Percentiles rank a stretch among this genome's conserved stretches.
Evolutionary conservation across 2,888 invertebrate genomes (phyloP).

Genomic region (Amblyteles armatorius): DNA sequence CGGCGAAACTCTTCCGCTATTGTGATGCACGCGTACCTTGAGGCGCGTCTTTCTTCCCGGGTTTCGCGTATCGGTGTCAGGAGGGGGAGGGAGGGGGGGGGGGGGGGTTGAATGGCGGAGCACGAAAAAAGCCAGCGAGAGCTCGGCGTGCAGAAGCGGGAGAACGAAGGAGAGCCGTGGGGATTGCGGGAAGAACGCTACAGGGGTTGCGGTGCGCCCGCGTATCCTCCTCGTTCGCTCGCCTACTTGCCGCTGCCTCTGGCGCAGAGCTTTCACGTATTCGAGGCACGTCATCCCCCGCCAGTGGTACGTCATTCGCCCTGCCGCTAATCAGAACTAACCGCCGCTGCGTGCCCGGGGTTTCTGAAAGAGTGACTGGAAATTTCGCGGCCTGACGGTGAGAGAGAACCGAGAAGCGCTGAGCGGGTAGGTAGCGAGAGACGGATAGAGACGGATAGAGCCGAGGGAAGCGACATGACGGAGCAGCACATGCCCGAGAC

Average conservation of each 20-base stretch:
- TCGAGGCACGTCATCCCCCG: constrained; percentile 82
- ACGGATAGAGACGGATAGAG: constrained; percentile 38
- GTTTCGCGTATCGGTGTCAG: constrained; percentile 32
- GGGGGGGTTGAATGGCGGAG: background rate
- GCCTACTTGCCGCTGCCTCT: constrained; percentile 39
- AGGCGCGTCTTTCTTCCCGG: constrained; percentile 27
- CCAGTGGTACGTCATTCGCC: constrained; percentile 84
- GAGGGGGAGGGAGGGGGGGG: constrained; percentile 2
- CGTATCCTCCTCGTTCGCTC: constrained; percentile 56
- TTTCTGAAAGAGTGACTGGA: constrained; percentile 75
- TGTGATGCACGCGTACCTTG: constrained; percentile 35
- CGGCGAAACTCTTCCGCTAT: constrained; percentile 16
- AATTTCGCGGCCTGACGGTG: constrained; percentile 67
- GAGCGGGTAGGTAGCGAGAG: constrained; percentile 15
- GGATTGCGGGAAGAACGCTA: constrained; percentile 47
- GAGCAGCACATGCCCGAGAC: constrained; percentile 15
- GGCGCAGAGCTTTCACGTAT: constrained; percentile 75
- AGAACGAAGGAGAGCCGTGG: constrained; percentile 35
- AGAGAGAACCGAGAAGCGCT: constrained; percentile 64
- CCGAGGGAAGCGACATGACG: constrained; percentile 14
- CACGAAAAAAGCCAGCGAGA: constrained; percentile 12
- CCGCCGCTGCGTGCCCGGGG: constrained; percentile 83
- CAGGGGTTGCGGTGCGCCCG: constrained; percentile 48
- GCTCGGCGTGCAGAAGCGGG: constrained; percentile 18
- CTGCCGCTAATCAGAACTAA: constrained; percentile 85